These are phyloP conservation scores for Macaria liturata DNA, from an alignment of 2,888 invertebrate genomes.

Conservation along the genomic window DNA sequence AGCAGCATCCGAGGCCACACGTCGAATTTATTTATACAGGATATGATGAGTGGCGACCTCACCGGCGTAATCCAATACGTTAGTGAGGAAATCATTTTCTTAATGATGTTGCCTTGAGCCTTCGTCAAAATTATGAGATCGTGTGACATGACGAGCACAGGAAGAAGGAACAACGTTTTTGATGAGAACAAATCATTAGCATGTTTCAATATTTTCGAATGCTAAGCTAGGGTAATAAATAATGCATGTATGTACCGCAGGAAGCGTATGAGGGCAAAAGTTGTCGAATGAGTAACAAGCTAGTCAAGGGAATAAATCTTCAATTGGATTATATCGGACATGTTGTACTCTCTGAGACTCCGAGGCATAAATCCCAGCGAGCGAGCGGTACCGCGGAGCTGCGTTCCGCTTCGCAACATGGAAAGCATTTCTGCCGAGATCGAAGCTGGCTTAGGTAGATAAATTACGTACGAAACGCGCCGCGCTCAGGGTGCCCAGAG, in stretches of 20 bases:
- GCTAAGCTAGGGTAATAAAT: constrained; percentile 33
- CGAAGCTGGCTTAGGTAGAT: constrained; percentile 56
- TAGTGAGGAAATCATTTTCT: constrained; percentile 63
- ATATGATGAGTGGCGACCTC: constrained; percentile 63
- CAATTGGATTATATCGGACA: constrained; percentile 25
- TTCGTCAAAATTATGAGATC: constrained; percentile 48
- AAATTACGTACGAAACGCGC: constrained; percentile 54
- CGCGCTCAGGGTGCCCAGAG: constrained; percentile 45
- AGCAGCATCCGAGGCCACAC: constrained; percentile 51
- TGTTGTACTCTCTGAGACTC: constrained; percentile 8
- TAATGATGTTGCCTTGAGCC: constrained; percentile 55
- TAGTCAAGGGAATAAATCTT: constrained; percentile 31
- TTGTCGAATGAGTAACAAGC: constrained; percentile 35
- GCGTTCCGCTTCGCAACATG: constrained; percentile 69
- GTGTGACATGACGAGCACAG: constrained; percentile 45
- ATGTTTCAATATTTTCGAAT: constrained; percentile 40
- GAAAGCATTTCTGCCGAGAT: constrained; percentile 69
- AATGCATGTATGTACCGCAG: constrained; percentile 25
- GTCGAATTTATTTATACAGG: constrained; percentile 58
- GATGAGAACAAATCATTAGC: constrained; percentile 37
- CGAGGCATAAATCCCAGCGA: constrained; percentile 54
- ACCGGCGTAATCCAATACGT: constrained; percentile 58
- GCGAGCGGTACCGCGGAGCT: constrained; percentile 36
- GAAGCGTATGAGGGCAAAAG: constrained; percentile 35
- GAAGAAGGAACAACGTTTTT: constrained; percentile 43